These are phyloP conservation scores for Drosophila longiperda DNA, from an alignment of 2,888 invertebrate species.

Conservation along the genomic window DNA sequence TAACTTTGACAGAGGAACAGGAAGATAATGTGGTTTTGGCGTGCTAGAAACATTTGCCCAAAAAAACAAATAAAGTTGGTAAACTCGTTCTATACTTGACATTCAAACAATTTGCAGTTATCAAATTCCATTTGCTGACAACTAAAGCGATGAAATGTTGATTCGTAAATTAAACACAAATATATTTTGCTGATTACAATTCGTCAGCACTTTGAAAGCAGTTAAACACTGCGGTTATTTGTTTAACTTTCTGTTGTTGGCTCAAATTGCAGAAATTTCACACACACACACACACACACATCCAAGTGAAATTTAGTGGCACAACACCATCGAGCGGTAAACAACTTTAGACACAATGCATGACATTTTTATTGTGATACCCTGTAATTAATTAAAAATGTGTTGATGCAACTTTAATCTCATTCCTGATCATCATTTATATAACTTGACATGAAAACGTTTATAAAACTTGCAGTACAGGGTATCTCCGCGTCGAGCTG, in stretches of 20 bases:
- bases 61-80: background rate
- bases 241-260: constrained; percentile 22
- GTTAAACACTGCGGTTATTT: constrained; percentile 16
- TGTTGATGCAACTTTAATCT: background rate
- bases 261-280: constrained; percentile 1
- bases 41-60: background rate
- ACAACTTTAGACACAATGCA: constrained; percentile 22
- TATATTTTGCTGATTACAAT: constrained; percentile 3
- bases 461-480: background rate
- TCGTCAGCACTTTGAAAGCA: constrained; percentile 5
- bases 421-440: background rate
- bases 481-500: background rate
- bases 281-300: constrained; percentile 4
- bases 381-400: background rate
- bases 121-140: background rate
- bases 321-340: constrained; percentile 8
- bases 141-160: constrained; percentile 5
- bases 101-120: background rate
- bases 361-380: background rate
- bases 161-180: constrained; percentile 6
- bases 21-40: background rate
- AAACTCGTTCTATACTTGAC: background rate
- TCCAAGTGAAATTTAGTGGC: constrained; percentile 18
- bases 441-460: background rate
- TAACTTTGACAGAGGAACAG: background rate